phyloP scores from a whole-genome alignment of 37 sponge, comb jelly and placozoan genomes.

The Hormiphora californensis region DNA sequence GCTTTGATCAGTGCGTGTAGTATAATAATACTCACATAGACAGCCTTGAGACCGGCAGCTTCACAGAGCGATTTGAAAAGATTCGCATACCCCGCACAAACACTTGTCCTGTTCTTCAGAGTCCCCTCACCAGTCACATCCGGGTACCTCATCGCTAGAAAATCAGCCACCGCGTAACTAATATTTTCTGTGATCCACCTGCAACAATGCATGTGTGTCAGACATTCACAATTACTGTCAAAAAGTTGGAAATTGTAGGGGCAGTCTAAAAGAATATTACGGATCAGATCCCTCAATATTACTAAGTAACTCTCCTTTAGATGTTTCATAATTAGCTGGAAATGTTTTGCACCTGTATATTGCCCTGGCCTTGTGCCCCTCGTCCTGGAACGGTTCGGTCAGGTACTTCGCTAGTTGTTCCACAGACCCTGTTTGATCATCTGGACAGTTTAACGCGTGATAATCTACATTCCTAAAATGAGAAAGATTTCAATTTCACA shows the following conservation, averaged over 20 bases:
- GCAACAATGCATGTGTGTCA: neutral
- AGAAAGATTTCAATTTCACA: no score
- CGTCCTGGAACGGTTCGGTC: neutral
- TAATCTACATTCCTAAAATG: neutral
- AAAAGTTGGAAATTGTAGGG: no score
- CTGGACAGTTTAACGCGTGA: neutral
- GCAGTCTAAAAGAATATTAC: no score
- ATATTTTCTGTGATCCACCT: slow-evolving; percentile 26
- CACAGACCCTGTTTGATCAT: neutral
- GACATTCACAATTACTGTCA: no score
- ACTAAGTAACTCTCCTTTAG: no score
- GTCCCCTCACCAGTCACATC: neutral
- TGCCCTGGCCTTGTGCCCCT: slow-evolving; percentile 1
- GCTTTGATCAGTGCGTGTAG: no score
- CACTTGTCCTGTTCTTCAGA: neutral
- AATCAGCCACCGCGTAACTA: neutral
- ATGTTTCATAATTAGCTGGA: neutral
- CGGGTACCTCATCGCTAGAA: neutral
- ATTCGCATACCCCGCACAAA: neutral
- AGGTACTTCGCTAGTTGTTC: neutral
- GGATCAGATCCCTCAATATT: no score
- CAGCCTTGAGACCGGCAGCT: neutral
- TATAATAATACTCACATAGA: slow-evolving; percentile 18
- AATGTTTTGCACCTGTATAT: slow-evolving; percentile 15
- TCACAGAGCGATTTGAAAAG: neutral